A percentile compares a stretch with the other conserved stretches of the same genome.
phyloP scores from a whole-genome alignment of 2,888 invertebrate genomes.

The Fragum fragum region DNA sequence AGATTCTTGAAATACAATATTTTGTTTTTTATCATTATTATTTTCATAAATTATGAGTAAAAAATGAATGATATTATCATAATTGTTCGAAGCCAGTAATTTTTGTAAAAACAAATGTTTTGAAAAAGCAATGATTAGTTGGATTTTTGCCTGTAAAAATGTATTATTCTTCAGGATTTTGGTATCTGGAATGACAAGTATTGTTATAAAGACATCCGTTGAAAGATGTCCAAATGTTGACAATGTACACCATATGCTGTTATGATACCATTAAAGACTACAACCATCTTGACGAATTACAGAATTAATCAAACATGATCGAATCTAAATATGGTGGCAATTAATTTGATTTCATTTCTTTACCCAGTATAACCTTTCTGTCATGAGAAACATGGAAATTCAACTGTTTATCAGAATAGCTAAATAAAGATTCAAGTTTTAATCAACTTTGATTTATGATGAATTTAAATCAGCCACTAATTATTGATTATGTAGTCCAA shows the following conservation, averaged over 20 bases:
- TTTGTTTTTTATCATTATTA: too few relatives aligned
- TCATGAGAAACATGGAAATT: too few relatives aligned
- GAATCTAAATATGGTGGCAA: constrained; percentile 16
- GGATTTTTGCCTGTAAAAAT: background rate
- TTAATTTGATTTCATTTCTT: constrained; percentile 7
- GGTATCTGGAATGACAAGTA: background rate
- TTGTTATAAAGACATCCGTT: background rate
- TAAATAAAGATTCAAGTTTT: too few relatives aligned
- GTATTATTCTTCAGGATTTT: background rate
- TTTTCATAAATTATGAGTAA: too few relatives aligned
- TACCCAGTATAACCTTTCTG: background rate
- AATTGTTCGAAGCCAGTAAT: too few relatives aligned
- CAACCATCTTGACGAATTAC: background rate
- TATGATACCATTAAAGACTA: constrained; percentile 12
- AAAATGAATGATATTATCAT: too few relatives aligned
- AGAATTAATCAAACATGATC: constrained; percentile 16
- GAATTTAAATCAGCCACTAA: too few relatives aligned
- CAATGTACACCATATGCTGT: constrained; percentile 11
- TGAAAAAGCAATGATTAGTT: background rate
- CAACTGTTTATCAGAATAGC: too few relatives aligned
- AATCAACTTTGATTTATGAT: too few relatives aligned
- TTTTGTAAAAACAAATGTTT: too few relatives aligned
- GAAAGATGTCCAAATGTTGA: background rate
- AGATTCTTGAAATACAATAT: too few relatives aligned
- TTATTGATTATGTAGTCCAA: too few relatives aligned